phyloP scores from a whole-genome alignment of 2,888 invertebrate genomes.

The Drosophila imparisetae region DNA sequence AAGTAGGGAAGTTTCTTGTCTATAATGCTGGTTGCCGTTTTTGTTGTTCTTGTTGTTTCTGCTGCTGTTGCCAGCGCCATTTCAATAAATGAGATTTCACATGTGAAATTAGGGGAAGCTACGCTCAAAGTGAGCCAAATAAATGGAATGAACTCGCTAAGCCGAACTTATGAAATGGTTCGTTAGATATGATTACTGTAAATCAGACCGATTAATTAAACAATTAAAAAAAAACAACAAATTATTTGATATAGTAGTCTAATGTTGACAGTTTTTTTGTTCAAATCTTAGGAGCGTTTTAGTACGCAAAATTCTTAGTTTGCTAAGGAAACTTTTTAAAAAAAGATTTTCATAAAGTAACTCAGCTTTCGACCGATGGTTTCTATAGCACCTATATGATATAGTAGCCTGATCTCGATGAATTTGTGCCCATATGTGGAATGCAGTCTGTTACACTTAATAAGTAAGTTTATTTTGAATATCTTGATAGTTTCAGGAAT shows the following conservation, averaged over 20 bases:
- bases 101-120: conserved; percentile 25
- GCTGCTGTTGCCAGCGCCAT: conserved; percentile 5
- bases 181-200: conserved; percentile 30
- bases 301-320: too few species aligned
- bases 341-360: fast-evolving
- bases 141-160: conserved; percentile 27
- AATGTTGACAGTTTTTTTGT: too few species aligned
- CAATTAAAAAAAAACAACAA: not conserved
- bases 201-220: conserved; percentile 25
- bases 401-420: not conserved
- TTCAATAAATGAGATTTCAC: conserved; percentile 45
- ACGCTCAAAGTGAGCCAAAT: conserved; percentile 20
- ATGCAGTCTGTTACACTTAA: fast-evolving
- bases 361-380: fast-evolving
- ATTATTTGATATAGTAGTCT: too few species aligned
- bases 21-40: conserved; percentile 16
- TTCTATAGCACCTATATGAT: not conserved
- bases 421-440: not conserved
- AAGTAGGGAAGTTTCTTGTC: conserved; percentile 31
- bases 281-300: too few species aligned
- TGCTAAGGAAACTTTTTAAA: not conserved
- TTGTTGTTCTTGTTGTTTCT: conserved; percentile 1
- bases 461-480: fast-evolving
- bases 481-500: not conserved
- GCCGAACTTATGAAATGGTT: conserved; percentile 43